Evolutionary conservation across 1,140 invertebrate species (phyloP).

Genomic region (Platyura marginata): DNA sequence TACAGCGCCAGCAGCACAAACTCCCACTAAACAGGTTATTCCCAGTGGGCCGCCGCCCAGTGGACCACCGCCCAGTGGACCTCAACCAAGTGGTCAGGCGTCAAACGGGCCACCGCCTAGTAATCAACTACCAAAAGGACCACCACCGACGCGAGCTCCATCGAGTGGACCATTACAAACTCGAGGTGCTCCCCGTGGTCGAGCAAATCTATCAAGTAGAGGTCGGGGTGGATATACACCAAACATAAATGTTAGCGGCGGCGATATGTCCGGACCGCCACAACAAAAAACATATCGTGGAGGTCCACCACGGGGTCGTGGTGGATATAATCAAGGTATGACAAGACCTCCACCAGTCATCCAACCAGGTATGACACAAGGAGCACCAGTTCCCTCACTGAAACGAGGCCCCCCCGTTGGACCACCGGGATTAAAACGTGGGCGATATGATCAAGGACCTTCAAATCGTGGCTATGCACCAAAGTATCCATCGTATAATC

Average conservation of each 20-base stretch:
- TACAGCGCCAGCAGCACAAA: background rate
- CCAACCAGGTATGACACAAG: background rate
- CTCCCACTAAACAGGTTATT: too few species aligned
- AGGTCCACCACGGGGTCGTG: background rate
- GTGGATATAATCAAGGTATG: background rate
- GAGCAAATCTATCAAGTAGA: background rate
- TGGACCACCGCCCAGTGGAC: too few species aligned
- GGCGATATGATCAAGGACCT: background rate
- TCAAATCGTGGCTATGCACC: conserved; percentile 5
- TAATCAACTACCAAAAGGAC: conserved; percentile 4
- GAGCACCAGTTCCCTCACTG: background rate
- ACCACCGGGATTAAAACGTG: background rate
- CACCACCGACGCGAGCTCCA: conserved; percentile 5
- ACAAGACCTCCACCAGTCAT: background rate
- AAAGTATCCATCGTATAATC: background rate
- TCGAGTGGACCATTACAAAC: conserved; percentile 5
- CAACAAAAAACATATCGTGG: background rate
- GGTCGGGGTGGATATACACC: background rate
- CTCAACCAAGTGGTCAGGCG: too few species aligned
- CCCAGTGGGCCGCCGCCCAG: too few species aligned
- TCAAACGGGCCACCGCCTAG: too few species aligned
- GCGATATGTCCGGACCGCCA: background rate
- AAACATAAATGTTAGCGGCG: background rate
- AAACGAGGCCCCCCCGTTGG: background rate
- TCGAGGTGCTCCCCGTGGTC: conserved; percentile 5